Evolutionary conservation across 1,140 invertebrate species (phyloP).

Genomic region (Pseudomyrmex flavicornis): DNA sequence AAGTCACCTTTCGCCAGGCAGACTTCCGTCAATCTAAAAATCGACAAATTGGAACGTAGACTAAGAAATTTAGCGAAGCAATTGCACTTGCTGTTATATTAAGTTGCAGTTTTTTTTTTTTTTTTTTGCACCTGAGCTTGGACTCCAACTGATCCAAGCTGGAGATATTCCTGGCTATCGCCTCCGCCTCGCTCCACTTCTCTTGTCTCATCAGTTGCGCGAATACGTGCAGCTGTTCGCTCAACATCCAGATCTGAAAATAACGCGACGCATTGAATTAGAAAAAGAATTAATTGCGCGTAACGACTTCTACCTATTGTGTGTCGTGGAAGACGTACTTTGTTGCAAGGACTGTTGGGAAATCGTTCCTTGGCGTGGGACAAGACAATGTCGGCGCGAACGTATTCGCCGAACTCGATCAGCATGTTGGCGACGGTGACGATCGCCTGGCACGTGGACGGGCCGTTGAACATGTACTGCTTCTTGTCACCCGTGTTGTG

Average conservation of each 20-base stretch:
- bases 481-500: conserved; percentile 88
- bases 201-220: conserved; percentile 88
- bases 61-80: background rate
- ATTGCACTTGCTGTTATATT: too few relatives aligned
- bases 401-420: conserved; percentile 87
- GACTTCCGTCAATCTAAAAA: conserved; percentile 88
- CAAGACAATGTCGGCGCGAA: conserved; percentile 85
- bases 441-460: conserved; percentile 89
- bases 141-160: conserved; percentile 90
- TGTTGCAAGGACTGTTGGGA: conserved; percentile 86
- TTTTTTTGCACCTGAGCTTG: conserved; percentile 81
- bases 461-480: conserved; percentile 88
- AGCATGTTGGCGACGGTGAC: conserved; percentile 89
- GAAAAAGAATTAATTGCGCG: background rate
- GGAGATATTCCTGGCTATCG: conserved; percentile 90
- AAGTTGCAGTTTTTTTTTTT: background rate
- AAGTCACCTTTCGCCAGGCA: conserved; percentile 89
- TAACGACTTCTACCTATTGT: background rate
- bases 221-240: conserved; percentile 88
- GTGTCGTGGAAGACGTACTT: conserved; percentile 67
- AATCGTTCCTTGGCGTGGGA: conserved; percentile 87
- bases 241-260: conserved; percentile 88
- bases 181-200: conserved; percentile 91
- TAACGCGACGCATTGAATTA: conserved; percentile 70
- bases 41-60: conserved; percentile 48